These are phyloP conservation scores for Danio rerio DNA, from an alignment of 2,113 vertebrate genomes.

Conservation along the genomic window DNA sequence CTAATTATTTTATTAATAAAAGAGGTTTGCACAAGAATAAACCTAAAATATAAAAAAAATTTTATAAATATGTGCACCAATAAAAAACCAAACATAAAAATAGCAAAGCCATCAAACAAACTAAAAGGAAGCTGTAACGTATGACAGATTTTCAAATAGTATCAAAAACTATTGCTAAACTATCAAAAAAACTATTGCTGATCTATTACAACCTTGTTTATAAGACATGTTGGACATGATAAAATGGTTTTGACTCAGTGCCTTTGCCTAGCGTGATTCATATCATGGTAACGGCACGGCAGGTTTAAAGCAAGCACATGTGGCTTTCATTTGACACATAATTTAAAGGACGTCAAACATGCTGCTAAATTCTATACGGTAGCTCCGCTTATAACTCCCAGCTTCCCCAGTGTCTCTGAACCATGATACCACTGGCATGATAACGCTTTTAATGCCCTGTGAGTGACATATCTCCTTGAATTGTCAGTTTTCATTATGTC, in stretches of 20 bases:
- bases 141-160: too few relatives aligned
- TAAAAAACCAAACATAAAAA: too few relatives aligned
- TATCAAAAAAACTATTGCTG: too few relatives aligned
- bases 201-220: too few relatives aligned
- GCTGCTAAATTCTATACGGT: constrained; percentile 28
- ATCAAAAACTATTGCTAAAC: too few relatives aligned
- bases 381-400: constrained; percentile 11
- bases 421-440: constrained; percentile 9
- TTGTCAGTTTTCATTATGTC: constrained; percentile 22
- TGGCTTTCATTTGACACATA: constrained; percentile 35
- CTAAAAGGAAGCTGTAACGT: too few relatives aligned
- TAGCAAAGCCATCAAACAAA: too few relatives aligned
- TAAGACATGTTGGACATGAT: background rate
- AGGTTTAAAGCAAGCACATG: constrained; percentile 34
- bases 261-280: constrained; percentile 4
- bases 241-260: constrained; percentile 2
- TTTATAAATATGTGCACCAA: too few relatives aligned
- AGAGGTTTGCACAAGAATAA: too few relatives aligned
- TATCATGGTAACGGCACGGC: constrained; percentile 13
- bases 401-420: constrained; percentile 21
- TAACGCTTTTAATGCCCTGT: constrained; percentile 6
- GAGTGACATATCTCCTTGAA: constrained; percentile 32
- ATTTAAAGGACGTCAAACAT: constrained; percentile 39
- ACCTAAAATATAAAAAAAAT: too few relatives aligned
- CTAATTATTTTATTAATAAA: too few relatives aligned